A percentile compares a stretch with the other conserved stretches of the same genome.
Conservation (phyloP, 2,888 invertebrate species). For the Gandaritis pyraliata region DNA sequence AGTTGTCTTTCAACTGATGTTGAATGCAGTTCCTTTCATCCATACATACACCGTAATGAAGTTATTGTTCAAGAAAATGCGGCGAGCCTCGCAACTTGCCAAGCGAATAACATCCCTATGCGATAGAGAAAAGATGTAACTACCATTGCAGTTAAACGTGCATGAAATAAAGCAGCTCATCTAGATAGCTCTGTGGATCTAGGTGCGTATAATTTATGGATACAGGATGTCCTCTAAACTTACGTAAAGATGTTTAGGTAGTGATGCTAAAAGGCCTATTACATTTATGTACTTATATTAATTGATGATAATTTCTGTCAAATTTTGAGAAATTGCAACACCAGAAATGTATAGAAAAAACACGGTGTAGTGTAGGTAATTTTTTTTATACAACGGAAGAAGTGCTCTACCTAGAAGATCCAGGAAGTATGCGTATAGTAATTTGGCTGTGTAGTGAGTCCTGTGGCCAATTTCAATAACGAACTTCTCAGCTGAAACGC, state of each 20-base stretch:
- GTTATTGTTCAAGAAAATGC: conserved; percentile 35
- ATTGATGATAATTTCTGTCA: too few relatives aligned
- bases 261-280: background rate
- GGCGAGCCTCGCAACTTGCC: conserved; percentile 3
- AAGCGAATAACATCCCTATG: conserved; percentile 16
- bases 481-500: too few relatives aligned
- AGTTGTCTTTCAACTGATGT: conserved; percentile 13
- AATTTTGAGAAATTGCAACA: too few relatives aligned
- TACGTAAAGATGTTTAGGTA: background rate
- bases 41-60: conserved; percentile 21
- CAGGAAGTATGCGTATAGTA: too few relatives aligned
- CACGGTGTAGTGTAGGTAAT: too few relatives aligned
- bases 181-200: conserved; percentile 12
- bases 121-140: conserved; percentile 17
- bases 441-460: too few relatives aligned
- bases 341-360: too few relatives aligned
- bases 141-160: conserved; percentile 19
- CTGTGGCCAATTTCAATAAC: too few relatives aligned
- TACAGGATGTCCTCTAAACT: conserved; percentile 13
- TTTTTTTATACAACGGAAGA: too few relatives aligned
- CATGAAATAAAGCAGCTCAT: conserved; percentile 13
- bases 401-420: too few relatives aligned
- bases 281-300: too few relatives aligned
- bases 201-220: background rate
- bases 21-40: conserved; percentile 25